These are phyloP conservation scores for Hiodon alosoides DNA, from an alignment of 2,113 vertebrate species.

Conservation along the genomic window DNA sequence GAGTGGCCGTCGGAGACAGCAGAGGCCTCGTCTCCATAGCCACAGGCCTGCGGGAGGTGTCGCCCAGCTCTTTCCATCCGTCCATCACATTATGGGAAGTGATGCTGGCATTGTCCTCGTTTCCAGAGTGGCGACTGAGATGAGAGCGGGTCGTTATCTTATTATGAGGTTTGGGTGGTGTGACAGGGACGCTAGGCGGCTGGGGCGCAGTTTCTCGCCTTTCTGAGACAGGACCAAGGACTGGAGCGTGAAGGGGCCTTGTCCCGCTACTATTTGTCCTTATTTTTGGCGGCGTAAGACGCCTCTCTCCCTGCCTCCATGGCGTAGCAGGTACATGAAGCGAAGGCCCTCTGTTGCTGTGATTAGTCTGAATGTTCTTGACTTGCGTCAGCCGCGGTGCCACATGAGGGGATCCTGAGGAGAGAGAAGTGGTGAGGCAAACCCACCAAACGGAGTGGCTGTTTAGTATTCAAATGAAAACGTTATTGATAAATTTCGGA, in stretches of 20 bases:
- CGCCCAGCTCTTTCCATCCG: neutral
- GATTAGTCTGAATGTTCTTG: constrained; percentile 26
- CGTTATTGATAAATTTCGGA: too few relatives aligned
- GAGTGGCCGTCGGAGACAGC: too few relatives aligned
- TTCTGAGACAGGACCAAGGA: constrained; percentile 36
- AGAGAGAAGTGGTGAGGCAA: neutral
- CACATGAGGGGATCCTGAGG: constrained; percentile 40
- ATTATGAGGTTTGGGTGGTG: too few relatives aligned
- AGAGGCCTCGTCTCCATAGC: too few relatives aligned
- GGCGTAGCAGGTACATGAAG: constrained; percentile 50
- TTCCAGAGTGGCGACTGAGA: neutral
- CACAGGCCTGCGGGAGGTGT: neutral
- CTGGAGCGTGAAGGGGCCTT: constrained; percentile 10
- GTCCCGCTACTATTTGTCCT: neutral
- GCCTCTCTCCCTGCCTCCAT: constrained; percentile 38
- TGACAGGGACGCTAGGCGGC: neutral
- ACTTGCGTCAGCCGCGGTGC: constrained; percentile 33
- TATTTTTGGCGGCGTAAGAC: constrained; percentile 30
- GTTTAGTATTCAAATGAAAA: too few relatives aligned
- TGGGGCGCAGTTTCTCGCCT: constrained; percentile 38
- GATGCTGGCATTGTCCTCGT: neutral
- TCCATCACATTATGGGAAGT: neutral
- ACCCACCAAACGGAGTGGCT: too few relatives aligned
- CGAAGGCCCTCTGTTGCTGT: constrained; percentile 33
- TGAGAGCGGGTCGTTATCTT: neutral